phyloP scores from a whole-genome alignment of 2,888 invertebrate genomes.

The Exocentrus adspersus region DNA sequence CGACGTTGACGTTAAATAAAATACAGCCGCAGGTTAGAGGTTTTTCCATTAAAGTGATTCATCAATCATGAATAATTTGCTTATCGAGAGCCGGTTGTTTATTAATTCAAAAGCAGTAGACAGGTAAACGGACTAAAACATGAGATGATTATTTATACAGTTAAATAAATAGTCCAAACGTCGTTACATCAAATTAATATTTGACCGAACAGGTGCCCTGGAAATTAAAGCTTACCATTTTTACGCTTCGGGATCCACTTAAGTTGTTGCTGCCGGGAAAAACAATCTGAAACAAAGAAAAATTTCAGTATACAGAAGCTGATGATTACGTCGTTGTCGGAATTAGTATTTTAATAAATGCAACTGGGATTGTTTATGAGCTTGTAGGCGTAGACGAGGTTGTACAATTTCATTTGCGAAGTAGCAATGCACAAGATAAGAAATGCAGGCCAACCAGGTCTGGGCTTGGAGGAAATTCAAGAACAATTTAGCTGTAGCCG shows the following conservation, averaged over 20 bases:
- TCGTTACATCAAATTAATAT: conserved; percentile 1
- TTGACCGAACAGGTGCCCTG: not conserved
- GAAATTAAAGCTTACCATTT: not conserved
- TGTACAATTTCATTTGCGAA: conserved; percentile 35
- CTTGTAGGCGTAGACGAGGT: conserved; percentile 33
- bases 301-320: conserved; percentile 11
- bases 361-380: conserved; percentile 14
- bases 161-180: conserved; percentile 1
- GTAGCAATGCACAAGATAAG: not conserved
- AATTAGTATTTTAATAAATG: conserved; percentile 28
- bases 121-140: conserved; percentile 11
- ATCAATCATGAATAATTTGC: conserved; percentile 18
- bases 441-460: conserved; percentile 22
- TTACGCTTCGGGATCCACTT: conserved; percentile 7
- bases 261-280: conserved; percentile 8
- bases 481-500: too few relatives aligned
- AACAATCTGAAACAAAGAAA: conserved; percentile 18
- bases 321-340: conserved; percentile 19
- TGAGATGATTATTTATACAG: not conserved
- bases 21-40: not conserved
- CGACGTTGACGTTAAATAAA: conserved; percentile 1
- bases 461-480: too few relatives aligned
- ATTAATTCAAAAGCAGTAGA: conserved; percentile 8
- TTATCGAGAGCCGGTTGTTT: conserved; percentile 5
- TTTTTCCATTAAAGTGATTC: conserved; percentile 2